These are phyloP conservation scores for Pseudomyrmex cubaensis DNA, from an alignment of 1,140 invertebrate species.

Conservation along the genomic window DNA sequence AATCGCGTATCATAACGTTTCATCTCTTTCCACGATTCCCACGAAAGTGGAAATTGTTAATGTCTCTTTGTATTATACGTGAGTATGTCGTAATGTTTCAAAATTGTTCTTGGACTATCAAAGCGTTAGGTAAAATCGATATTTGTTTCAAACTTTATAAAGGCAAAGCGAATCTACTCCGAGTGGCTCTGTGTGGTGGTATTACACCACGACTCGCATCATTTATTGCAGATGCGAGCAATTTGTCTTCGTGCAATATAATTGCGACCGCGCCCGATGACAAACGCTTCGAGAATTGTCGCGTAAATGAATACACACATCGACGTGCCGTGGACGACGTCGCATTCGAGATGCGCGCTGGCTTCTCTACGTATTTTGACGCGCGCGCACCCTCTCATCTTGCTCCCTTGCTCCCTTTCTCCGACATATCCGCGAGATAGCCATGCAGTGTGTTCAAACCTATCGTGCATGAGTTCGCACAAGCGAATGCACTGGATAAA, in stretches of 20 bases:
- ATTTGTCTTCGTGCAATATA: slow-evolving; percentile 27
- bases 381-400: slow-evolving; percentile 26
- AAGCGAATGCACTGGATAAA: slow-evolving; percentile 21
- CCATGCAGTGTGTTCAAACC: slow-evolving; percentile 11
- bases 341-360: slow-evolving; percentile 12
- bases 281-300: slow-evolving; percentile 43
- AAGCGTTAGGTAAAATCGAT: too few relatives aligned
- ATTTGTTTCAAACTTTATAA: too few relatives aligned
- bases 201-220: slow-evolving; percentile 6
- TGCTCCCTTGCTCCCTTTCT: not conserved
- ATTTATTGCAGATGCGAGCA: slow-evolving; percentile 30
- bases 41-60: too few relatives aligned
- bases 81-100: too few relatives aligned
- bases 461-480: not conserved
- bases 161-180: not conserved
- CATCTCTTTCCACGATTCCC: too few relatives aligned
- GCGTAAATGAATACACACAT: slow-evolving; percentile 37
- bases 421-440: slow-evolving; percentile 11
- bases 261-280: slow-evolving; percentile 4
- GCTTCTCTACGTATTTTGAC: slow-evolving; percentile 25
- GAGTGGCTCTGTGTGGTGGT: not conserved
- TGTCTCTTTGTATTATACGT: too few relatives aligned
- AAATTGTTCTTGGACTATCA: too few relatives aligned
- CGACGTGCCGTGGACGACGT: not conserved
- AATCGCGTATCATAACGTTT: too few relatives aligned